Conservation (phyloP, 2,888 invertebrate genomes). For the Xanthostigma xanthostigma region DNA sequence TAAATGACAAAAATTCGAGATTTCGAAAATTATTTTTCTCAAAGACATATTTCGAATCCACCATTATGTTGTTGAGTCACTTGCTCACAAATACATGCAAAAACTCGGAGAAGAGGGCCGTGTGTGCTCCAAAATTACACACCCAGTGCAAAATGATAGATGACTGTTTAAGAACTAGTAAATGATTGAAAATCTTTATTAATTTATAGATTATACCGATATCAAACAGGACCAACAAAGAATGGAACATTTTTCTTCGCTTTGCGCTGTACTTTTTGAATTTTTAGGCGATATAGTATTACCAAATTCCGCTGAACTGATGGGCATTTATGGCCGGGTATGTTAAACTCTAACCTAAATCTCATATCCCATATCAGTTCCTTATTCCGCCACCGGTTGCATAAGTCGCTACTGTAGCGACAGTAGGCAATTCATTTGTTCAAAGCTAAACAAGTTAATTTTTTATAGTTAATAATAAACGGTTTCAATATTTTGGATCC, state of each 20-base stretch:
- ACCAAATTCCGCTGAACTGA: conserved; percentile 61
- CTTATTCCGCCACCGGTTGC: conserved; percentile 1
- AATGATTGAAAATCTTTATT: no score
- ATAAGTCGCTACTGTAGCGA: not conserved
- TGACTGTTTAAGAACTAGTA: no score
- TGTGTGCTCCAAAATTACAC: no score
- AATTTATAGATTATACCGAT: conserved; percentile 59
- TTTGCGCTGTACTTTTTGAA: conserved; percentile 55
- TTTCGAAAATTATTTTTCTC: no score
- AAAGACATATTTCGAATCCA: no score
- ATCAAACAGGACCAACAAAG: conserved; percentile 57
- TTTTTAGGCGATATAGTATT: conserved; percentile 53
- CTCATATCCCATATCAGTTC: not conserved
- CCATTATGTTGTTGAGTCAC: no score
- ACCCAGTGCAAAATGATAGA: no score
- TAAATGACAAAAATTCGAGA: no score
- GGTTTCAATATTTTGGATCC: conserved; percentile 74
- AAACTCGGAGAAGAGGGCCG: no score
- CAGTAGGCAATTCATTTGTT: not conserved
- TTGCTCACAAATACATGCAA: no score
- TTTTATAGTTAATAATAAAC: conserved; percentile 69
- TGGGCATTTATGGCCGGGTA: conserved; percentile 79
- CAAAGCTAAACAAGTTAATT: not conserved
- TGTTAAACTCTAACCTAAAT: conserved; percentile 19
- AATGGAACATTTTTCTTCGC: conserved; percentile 63